Evolutionary conservation across 1,140 invertebrate genomes (phyloP).

Genomic region (Gonatopus flavifemur): DNA sequence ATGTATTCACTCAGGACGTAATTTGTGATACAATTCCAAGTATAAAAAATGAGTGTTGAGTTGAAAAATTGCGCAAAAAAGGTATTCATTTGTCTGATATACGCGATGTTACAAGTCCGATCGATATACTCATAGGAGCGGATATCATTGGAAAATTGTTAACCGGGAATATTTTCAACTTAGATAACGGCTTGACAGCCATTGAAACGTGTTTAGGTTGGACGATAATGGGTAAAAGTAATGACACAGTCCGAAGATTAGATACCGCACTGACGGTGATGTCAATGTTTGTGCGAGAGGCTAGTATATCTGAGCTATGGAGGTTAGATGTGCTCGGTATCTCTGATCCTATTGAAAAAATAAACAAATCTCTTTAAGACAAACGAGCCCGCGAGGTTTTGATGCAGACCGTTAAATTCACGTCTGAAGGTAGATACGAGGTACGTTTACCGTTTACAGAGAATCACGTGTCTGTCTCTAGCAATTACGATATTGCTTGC

Average conservation of each 20-base stretch:
- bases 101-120: too few relatives aligned
- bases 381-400: slow-evolving; percentile 23
- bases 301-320: slow-evolving; percentile 38
- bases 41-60: too few relatives aligned
- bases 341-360: slow-evolving; percentile 31
- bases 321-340: slow-evolving; percentile 42
- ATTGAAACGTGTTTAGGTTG: slow-evolving; percentile 7
- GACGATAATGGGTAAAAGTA: slow-evolving; percentile 11
- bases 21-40: too few relatives aligned
- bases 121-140: slow-evolving; percentile 26
- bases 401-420: slow-evolving; percentile 20
- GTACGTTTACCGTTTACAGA: slow-evolving; percentile 34
- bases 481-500: slow-evolving; percentile 1
- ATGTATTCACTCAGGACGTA: too few relatives aligned
- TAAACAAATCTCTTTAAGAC: slow-evolving; percentile 12
- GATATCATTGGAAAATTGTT: slow-evolving; percentile 21
- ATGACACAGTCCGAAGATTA: neutral
- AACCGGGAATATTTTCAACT: slow-evolving; percentile 7
- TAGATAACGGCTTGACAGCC: slow-evolving; percentile 9
- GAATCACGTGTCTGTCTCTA: slow-evolving; percentile 17
- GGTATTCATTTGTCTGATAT: too few relatives aligned
- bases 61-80: too few relatives aligned
- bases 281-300: slow-evolving; percentile 12
- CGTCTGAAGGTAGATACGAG: slow-evolving; percentile 29
- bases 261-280: slow-evolving; percentile 4